Evolutionary conservation across 2,888 invertebrate species (phyloP).

Genomic region (Drosophila colorata): DNA sequence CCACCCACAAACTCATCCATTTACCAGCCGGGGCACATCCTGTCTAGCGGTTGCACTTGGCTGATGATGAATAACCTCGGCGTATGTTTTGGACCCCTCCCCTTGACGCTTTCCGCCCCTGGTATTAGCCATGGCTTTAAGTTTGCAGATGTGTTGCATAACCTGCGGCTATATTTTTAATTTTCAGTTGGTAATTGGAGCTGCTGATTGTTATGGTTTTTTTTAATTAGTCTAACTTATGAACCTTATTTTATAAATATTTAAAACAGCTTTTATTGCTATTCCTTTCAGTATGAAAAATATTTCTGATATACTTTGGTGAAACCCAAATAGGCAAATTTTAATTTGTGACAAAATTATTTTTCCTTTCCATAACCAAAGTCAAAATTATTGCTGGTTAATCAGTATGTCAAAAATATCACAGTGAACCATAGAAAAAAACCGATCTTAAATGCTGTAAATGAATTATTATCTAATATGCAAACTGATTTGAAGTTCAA

Average conservation of each 20-base stretch:
- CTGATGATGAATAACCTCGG: constrained; percentile 78
- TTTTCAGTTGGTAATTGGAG: constrained; percentile 50
- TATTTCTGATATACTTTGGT: too few species aligned
- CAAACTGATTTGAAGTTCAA: background rate
- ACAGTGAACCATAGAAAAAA: too few species aligned
- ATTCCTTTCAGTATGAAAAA: background rate
- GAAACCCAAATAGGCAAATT: too few species aligned
- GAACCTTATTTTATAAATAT: background rate
- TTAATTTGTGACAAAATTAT: too few species aligned
- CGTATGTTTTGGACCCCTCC: constrained; percentile 49
- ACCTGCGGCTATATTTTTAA: constrained; percentile 59
- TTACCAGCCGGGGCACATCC: constrained; percentile 48
- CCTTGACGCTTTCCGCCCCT: background rate
- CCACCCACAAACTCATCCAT: constrained; percentile 13
- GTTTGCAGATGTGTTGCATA: constrained; percentile 23
- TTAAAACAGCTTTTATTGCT: background rate
- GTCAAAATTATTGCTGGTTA: too few species aligned
- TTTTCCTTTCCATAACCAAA: too few species aligned
- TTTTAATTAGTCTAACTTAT: constrained; percentile 31
- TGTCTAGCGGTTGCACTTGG: constrained; percentile 76
- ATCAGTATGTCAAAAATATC: too few species aligned
- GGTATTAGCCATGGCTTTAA: constrained; percentile 1
- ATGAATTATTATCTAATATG: background rate
- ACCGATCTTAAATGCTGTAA: too few species aligned
- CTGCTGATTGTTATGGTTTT: constrained; percentile 10